phyloP scores from a whole-genome alignment of 2,888 invertebrate genomes.

The Dryadula phaetusa region DNA sequence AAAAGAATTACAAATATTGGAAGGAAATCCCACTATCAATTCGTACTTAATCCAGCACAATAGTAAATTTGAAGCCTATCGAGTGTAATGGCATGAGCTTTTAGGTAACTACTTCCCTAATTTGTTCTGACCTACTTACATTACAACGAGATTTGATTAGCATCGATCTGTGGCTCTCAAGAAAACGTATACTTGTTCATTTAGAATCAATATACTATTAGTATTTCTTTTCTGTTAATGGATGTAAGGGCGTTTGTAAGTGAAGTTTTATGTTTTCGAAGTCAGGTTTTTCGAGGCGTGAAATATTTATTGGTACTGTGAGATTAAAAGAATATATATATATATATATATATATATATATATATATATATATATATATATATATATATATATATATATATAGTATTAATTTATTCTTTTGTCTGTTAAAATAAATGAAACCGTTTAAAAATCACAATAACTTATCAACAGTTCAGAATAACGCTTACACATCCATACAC shows the following conservation, averaged over 20 bases:
- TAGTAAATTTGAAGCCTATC: conserved; percentile 13
- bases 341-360: no score
- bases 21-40: background rate
- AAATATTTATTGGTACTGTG: background rate
- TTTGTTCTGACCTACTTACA: conserved; percentile 45
- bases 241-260: background rate
- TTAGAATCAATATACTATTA: conserved; percentile 16
- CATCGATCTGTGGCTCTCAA: conserved; percentile 38
- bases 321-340: no score
- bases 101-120: conserved; percentile 40
- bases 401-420: background rate
- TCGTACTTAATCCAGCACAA: conserved; percentile 10
- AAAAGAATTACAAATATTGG: no score
- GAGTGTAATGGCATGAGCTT: conserved; percentile 38
- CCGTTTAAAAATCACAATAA: background rate
- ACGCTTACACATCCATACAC: background rate
- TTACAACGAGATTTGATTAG: conserved; percentile 43
- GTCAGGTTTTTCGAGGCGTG: background rate
- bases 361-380: no score
- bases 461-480: background rate
- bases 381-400: no score
- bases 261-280: background rate
- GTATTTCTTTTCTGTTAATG: conserved; percentile 18
- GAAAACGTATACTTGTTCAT: conserved; percentile 8
- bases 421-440: background rate